These are phyloP conservation scores for Drosophila bipectinata DNA, from an alignment of 1,140 invertebrate species.

Conservation along the genomic window DNA sequence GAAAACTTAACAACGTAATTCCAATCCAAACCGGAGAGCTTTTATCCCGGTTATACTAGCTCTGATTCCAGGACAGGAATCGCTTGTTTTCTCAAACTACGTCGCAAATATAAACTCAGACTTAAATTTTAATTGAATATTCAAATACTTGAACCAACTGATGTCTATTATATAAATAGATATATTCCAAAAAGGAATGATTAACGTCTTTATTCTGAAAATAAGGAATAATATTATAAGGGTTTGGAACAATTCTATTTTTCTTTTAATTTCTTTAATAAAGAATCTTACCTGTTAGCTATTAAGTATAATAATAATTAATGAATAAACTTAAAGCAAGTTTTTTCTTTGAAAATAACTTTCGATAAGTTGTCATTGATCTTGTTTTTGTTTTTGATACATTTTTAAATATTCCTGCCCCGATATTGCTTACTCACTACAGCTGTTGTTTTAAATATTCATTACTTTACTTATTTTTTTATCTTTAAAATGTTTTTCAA, in stretches of 20 bases:
- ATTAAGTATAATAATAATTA: too few species aligned
- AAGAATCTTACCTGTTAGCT: too few species aligned
- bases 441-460: background rate
- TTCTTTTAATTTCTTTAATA: too few species aligned
- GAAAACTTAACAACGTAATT: slow-evolving; percentile 12
- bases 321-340: background rate
- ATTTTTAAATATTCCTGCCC: background rate
- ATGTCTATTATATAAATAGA: background rate
- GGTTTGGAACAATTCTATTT: too few species aligned
- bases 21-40: background rate
- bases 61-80: slow-evolving; percentile 9
- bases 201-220: background rate
- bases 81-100: slow-evolving; percentile 3
- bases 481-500: too few species aligned
- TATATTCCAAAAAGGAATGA: background rate
- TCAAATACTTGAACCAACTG: background rate
- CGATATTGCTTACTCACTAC: background rate
- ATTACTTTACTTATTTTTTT: too few species aligned
- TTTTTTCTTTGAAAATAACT: background rate
- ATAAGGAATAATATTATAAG: background rate
- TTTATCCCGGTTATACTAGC: slow-evolving; percentile 10
- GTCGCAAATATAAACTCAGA: background rate
- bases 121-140: background rate
- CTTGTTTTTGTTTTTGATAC: slow-evolving; percentile 5
- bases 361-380: background rate